Base-by-base conservation (phyloP, 1,140 invertebrate genomes). In the Drosophila azteca region DNA sequence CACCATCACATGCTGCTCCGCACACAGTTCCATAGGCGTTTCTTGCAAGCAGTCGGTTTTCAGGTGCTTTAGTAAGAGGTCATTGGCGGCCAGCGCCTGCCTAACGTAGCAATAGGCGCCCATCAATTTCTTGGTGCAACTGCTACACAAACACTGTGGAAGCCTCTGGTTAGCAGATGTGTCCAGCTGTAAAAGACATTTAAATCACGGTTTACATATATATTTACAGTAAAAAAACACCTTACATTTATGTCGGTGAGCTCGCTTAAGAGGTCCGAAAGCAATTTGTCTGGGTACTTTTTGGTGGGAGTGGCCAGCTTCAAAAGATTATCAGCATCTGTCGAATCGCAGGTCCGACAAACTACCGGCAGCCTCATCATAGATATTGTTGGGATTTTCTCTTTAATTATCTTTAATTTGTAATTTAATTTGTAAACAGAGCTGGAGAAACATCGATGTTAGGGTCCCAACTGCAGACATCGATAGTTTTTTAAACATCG, bases 271-370 rank as follows among this genome's bases (percentile, higher is more conserved):
- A 88, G 72, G 6, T 83, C 84, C 6, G 79, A 70, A 1, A 88
- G 59, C 61, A 79, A 46, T 24, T 89, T 88, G 6, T 88, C 84
- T 17, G 83, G 83, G 48, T 77, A 88, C 51, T 79, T 72, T 61
- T 89, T 88, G 8, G 84, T 83, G 46, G 79, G 53, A 44, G 83
- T 68, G 63, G 57, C 65, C 51, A 88, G 50, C 17, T 68, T 77
- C 2, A 65, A 67, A 11, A 88, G 68, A 48, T 74, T 83, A 31
- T 89, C 84, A 13, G 84, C 58, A 26, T 79, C 76, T 31, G 68
- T 74, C 26, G 84, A 67, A 79, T 88, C 84, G 60, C 83, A 88
- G n/a, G 83, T 88, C 49, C 83, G 84, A 60, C 83, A 88, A 43
- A 77, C 73, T 13, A 79, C 65, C 3, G 83, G 84, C 26, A 89